Base-by-base conservation (phyloP, 2,113 vertebrate species). In the Lepus europaeus region DNA sequence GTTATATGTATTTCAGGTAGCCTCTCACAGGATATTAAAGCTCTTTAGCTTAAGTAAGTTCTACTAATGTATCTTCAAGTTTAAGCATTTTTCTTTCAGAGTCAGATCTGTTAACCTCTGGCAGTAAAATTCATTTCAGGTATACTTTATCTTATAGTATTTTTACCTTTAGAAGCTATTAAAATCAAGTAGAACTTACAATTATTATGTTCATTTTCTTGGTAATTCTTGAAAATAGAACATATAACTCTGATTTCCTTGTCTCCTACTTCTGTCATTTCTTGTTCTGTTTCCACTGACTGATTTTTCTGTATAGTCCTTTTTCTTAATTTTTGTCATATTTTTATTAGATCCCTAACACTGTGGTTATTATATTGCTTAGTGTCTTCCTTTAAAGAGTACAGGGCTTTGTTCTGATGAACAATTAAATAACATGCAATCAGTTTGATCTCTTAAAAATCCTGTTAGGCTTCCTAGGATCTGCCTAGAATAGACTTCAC, bases 321-420 rank as follows among this genome's bases (percentile, higher is more conserved):
- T 68, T 82, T 94, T 77, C 36, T 56, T 89, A 25, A 90, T 61
- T 81, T 91, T 70, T 89, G 13, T 61, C 31, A 69, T 87, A 9
- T 56, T 95, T 92, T 86, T 68, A 83, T 72, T 79, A 95, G 31
- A 85, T 91, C 27, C 1, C 72, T 14, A n/a, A 84, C 6, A 92
- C 3, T 76, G 10, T 70, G 22, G 64, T n/a, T 25, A 20, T 27
- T 51, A 61, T 31, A 22, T 72, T 84, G 29, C 80, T 73, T 31
- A 85, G 9, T 49, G n/a, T 91, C 51, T 36, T 77, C 78, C 84
- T 59, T 79, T 70, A 83, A 88, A 79, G 23, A 87, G 12, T 20
- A 5, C 1, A 69, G 12, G 76, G 4, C 27, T 87, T 90, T 70
- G n/a, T 64, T 82, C 53, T 93, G 31, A 59, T 29, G 83, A 76